Evolutionary conservation across 1,140 invertebrate species (phyloP), one percentile per base, ranked within the genome.

Genomic region (Euwallacea similis): DNA sequence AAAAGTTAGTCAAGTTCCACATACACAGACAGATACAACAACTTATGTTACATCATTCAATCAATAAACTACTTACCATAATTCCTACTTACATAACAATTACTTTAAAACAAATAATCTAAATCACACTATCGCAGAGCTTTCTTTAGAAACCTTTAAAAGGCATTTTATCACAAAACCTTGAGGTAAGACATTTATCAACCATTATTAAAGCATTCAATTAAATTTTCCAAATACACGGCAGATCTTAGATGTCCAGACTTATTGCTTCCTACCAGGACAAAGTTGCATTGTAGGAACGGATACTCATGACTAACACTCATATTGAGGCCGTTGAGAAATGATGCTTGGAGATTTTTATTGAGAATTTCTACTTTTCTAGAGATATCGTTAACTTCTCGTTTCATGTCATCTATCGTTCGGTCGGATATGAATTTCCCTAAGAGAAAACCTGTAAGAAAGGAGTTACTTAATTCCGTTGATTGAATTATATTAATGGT

Each of bases 341-440:
- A 73, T 46, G 67, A 63, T 41, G 62, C 46, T 50, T 73, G 56
- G 6, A 75, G 42, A 13, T 69, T 72, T 10, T 61, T 41, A 44
- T 74, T 68, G 15, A 74, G 42, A 11, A 11, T 16, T 11, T 9
- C 60, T 7, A 75, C 42, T 70, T 73, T 73, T 15, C 53, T 66
- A 7, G 66, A 66, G 2, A 75, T 21, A 11, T 73, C 71, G 8
- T 10, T 43, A 9, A 73, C 44, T 56, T 75, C 71, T 0, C 59
- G 6, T 21, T 15, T 65, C 41, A 75, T 59, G n/a, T 73, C 62
- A 7, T 70, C 64, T 16, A 75, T n/a, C 10, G 79, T 79, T 21
- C 80, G 74, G 50, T 84, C 81, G 9, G 81, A 73, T 0, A 81
- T 80, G 44, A 84, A 84, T 42, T 82, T 80, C 0, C 84, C 84